Conservation (phyloP, 1,140 invertebrate species). For the Anastrepha ludens region DNA sequence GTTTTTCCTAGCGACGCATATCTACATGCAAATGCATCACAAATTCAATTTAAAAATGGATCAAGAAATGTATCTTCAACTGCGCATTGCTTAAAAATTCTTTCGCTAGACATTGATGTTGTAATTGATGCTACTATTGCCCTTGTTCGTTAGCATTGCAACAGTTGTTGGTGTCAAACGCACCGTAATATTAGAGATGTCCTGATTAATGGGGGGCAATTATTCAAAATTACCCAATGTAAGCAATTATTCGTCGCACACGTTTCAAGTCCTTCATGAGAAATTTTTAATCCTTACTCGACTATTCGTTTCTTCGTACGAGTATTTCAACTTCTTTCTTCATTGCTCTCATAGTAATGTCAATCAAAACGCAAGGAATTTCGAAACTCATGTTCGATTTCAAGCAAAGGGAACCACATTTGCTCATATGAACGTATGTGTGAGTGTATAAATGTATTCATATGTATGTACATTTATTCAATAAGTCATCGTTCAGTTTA, state of each 20-base stretch:
- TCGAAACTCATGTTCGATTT: too few species aligned
- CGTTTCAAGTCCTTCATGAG: constrained; percentile 1
- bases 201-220: constrained; percentile 50
- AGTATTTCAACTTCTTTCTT: neutral
- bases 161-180: constrained; percentile 12
- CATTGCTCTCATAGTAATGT: neutral
- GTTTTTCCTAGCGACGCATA: too few species aligned
- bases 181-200: neutral
- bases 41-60: neutral
- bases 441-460: too few species aligned
- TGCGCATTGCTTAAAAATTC: neutral
- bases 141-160: neutral
- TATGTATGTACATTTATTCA: too few species aligned
- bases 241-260: constrained; percentile 27
- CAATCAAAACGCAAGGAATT: neutral
- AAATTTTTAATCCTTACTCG: constrained; percentile 4
- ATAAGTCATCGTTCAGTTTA: neutral
- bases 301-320: neutral
- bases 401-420: too few species aligned
- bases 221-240: constrained; percentile 53
- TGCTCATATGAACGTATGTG: too few species aligned
- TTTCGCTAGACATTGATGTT: neutral
- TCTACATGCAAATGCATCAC: neutral
- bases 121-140: neutral
- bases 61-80: neutral